Base-by-base conservation (phyloP, 2,888 invertebrate genomes). In the Phyllotreta cruciferae region DNA sequence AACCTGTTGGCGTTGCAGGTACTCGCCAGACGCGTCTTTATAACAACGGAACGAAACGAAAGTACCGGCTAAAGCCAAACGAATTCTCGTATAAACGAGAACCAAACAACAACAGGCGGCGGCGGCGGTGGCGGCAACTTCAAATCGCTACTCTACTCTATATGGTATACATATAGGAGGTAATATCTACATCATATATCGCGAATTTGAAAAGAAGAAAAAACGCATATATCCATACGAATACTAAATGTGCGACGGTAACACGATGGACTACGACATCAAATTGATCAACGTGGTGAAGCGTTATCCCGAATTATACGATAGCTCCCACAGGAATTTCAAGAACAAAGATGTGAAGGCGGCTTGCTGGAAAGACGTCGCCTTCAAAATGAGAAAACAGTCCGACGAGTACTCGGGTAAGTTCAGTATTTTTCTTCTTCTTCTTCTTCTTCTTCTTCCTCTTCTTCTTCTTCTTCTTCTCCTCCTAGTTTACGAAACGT, bases 291-390 rank as follows among this genome's bases (percentile, higher is more conserved):
- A 41, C 0, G 65, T 63, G 35, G 69, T 70, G 39, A 60, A 60
- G 39, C 55, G 35, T 10, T 61, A 64, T 41, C 69, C 70, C 14
- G 66, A 63, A 52, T 62, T 70, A 13, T 70, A 70, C 60, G 70
- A 70, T 54, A 63, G 54, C 49, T 41, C 60, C n/a, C 66, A 70
- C 52, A 47, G 38, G 52, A 56, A 65, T 35, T 68, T 68, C 54
- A 67, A 68, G 53, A 65, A 68, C 56, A 68, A 63, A 39, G 67
- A 66, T 3, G 38, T 62, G 14, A 70, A 66, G 44, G 50, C 60
- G 10, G 54, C 42, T 5, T 44, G 63, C 11, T 70, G 70, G 70
- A 39, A 44, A 13, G 58, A 66, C 36, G 64, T 70, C 5, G 58
- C 70, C 6, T 66, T 56, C 39, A 52, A 57, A 41, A 56, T 70